Evolutionary conservation across 2,888 invertebrate genomes (phyloP), one percentile per base, ranked within the genome.

Genomic region (Anoplius nigerrimus): DNA sequence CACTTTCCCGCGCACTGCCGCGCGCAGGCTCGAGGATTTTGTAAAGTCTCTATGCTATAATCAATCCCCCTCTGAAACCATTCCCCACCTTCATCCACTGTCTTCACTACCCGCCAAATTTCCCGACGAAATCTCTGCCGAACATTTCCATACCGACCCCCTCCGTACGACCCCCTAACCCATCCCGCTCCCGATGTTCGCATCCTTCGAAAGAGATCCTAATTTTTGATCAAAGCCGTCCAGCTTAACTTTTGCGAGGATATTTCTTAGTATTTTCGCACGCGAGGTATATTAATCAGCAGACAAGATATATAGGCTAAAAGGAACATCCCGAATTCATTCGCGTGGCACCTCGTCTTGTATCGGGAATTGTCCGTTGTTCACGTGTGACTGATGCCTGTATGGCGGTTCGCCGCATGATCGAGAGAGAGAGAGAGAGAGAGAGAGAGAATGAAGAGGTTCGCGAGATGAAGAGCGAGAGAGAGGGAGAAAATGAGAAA

Each of bases 141-240:
- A 20, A 5, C 5, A 21, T 52, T 52, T 18, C 56, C 42, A 15
- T 53, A 61, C 52, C 53, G 24, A 27, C 11, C 18, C 13, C 18
- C 27, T 18, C 16, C 6, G n/a, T n/a, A n/a, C n/a, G n/a, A n/a
- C n/a, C 56, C 62, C 68, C 65, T n/a, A n/a, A 72, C 72, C 75
- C 66, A 74, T 69, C 72, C 69, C 67, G 66, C 72, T 61, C 69
- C 74, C 75, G 60, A 83, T 78, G 76, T 83, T 83, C 84, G 82
- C 86, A 84, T 86, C 83, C 85, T 87, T 86, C 73, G 71, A 76
- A 84, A 83, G 82, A 85, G 81, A 87, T 88, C 86, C 87, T 88
- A 88, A 87, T 88, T 88, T 79, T 87, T 81, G 34, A 88, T 88
- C 87, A 88, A 84, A 87, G 87, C 88, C 88, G 88, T 89, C 88